These are phyloP conservation scores for Armadillidium nasatum DNA, from an alignment of 1,140 invertebrate genomes.

Conservation along the genomic window DNA sequence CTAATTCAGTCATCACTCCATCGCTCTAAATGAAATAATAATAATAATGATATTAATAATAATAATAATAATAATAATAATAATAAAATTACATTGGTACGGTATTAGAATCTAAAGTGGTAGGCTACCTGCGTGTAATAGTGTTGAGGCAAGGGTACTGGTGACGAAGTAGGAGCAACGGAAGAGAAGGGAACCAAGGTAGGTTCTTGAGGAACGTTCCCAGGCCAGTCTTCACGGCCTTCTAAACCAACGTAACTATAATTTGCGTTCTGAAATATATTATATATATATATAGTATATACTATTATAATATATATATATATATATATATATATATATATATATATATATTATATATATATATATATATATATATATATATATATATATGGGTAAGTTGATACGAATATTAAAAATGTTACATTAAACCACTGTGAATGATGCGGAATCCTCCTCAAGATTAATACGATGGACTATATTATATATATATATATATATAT, in stretches of 20 bases:
- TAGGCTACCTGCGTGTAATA: not conserved
- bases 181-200: not conserved
- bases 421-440: too few species aligned
- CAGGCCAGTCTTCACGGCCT: not conserved
- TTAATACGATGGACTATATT: too few species aligned
- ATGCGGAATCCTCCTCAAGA: too few species aligned
- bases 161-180: not conserved
- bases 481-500: not conserved
- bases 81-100: too few species aligned
- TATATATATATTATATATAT: slow-evolving; percentile 9
- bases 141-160: not conserved
- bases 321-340: slow-evolving; percentile 15
- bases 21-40: not conserved
- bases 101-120: not conserved
- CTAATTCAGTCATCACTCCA: slow-evolving; percentile 34
- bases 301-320: slow-evolving; percentile 8
- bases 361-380: slow-evolving; percentile 14
- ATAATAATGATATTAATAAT: not conserved
- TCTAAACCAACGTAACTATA: not conserved
- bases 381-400: not conserved
- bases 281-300: slow-evolving; percentile 4
- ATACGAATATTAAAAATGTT: too few species aligned
- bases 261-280: not conserved
- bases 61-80: slow-evolving; percentile 15
- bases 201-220: not conserved